Base-by-base conservation (phyloP, 2,888 invertebrate species). In the Yponomeuta plumbellus region DNA sequence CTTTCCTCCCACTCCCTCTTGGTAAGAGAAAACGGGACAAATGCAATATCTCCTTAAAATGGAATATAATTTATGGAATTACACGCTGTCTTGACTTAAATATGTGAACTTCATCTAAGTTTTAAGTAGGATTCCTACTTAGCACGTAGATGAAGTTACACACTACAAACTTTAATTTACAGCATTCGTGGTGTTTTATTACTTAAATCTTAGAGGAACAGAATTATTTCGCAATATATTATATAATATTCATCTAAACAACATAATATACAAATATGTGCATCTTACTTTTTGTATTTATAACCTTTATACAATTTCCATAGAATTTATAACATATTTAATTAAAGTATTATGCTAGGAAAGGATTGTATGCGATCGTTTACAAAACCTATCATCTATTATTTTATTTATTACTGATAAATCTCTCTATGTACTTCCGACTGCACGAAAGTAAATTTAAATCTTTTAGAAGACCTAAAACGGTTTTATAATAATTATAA, bases 31-130 rank as follows among this genome's bases (percentile, higher is more conserved):
- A 52, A 52, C 0, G 44, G 17, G 17, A 52, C 44, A 52, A 52
- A 52, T 52, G 44, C 44, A 52, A 52, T 52, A 17, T 52, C 13
- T 52, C 44, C 44, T 52, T 52, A 52, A 52, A 59, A 13, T 59
- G 23, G 21, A 59, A 59, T 59, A 59, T 59, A 59, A 17, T 52
- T 52, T 52, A 52, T 52, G 44, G 44, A 52, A 52, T 52, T 52
- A 52, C 44, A 52, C 44, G 13, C 44, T 17, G 44, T 17, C 17
- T 52, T 52, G 44, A 52, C 44, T 52, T 52, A 52, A 11, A 52
- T 52, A 17, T 52, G 44, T 17, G 5, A 11, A 8, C 11, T 39
- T 5, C 39, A 11, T 11, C 39, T 8, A 39, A 8, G 39, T 39
- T 39, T 44, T 13, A 44, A 44, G 44, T 44, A 13, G 44, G 13